A percentile compares a stretch with the other conserved stretches of the same genome.
phyloP scores from a whole-genome alignment of 2,888 invertebrate species.

The Opisthograptis luteolata region DNA sequence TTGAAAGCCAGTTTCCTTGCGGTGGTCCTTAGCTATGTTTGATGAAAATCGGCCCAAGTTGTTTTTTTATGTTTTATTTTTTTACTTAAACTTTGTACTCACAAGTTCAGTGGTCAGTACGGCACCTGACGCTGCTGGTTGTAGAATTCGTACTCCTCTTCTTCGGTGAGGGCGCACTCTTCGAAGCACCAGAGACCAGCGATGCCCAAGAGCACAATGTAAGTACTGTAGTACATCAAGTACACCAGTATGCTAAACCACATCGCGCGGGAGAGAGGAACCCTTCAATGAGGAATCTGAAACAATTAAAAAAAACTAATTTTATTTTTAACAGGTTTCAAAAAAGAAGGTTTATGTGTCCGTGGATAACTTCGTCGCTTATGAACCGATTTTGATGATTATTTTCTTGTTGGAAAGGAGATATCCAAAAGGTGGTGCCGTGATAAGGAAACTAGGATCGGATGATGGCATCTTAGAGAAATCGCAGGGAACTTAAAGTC shows the following conservation, averaged over 20 bases:
- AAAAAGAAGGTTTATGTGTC: too few relatives aligned
- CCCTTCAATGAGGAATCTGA: constrained; percentile 27
- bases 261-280: constrained; percentile 50
- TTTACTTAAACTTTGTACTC: constrained; percentile 23
- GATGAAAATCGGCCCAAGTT: too few relatives aligned
- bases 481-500: too few relatives aligned
- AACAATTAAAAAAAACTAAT: constrained; percentile 29
- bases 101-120: constrained; percentile 51
- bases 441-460: too few relatives aligned
- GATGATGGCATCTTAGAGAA: too few relatives aligned
- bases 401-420: too few relatives aligned
- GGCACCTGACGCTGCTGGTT: constrained; percentile 59
- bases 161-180: constrained; percentile 75
- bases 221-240: constrained; percentile 66
- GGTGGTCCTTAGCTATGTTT: too few relatives aligned
- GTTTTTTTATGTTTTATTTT: not conserved
- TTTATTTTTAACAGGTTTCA: too few relatives aligned
- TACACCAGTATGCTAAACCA: constrained; percentile 69
- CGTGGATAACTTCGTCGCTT: too few relatives aligned
- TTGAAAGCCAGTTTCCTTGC: too few relatives aligned
- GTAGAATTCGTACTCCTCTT: constrained; percentile 73
- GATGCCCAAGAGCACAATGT: constrained; percentile 72
- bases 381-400: too few relatives aligned
- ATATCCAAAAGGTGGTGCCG: too few relatives aligned
- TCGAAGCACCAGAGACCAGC: constrained; percentile 82